These are phyloP conservation scores for Phocides pigmalion DNA, from an alignment of 1,140 invertebrate genomes.

Conservation along the genomic window DNA sequence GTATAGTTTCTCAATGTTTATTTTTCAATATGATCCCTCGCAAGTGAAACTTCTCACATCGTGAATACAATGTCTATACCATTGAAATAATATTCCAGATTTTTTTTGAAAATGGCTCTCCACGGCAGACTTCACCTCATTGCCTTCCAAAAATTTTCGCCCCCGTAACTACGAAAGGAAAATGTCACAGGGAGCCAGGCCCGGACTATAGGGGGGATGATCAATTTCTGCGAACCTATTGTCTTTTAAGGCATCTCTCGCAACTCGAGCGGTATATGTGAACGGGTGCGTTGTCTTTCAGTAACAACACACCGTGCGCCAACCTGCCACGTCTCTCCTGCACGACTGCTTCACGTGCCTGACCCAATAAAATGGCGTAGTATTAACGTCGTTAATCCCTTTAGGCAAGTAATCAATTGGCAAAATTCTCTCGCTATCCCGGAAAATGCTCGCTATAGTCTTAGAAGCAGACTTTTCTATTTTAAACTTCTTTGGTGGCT, in stretches of 20 bases:
- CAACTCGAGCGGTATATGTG: background rate
- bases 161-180: background rate
- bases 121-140: constrained; percentile 9
- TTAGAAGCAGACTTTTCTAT: background rate
- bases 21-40: too few species aligned
- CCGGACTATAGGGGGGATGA: constrained; percentile 3
- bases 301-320: constrained; percentile 2
- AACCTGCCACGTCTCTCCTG: constrained; percentile 17
- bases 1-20: too few species aligned
- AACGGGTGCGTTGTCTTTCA: constrained; percentile 7
- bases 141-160: background rate
- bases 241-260: background rate
- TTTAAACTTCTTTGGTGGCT: background rate
- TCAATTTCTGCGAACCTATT: constrained; percentile 19
- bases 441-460: background rate
- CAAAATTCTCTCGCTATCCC: constrained; percentile 10
- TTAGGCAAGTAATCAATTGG: constrained; percentile 6
- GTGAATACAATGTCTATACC: too few species aligned
- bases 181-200: constrained; percentile 1
- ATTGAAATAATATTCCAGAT: too few species aligned
- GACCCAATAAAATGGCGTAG: constrained; percentile 19
- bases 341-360: constrained; percentile 12
- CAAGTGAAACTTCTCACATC: too few species aligned
- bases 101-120: too few species aligned
- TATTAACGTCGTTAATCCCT: constrained; percentile 14